A percentile compares a stretch with the other conserved stretches of the same genome.
These are phyloP conservation scores for Tachyglossus aculeatus DNA, from an alignment of 2,797 vertebrate genomes.

Conservation along the genomic window DNA sequence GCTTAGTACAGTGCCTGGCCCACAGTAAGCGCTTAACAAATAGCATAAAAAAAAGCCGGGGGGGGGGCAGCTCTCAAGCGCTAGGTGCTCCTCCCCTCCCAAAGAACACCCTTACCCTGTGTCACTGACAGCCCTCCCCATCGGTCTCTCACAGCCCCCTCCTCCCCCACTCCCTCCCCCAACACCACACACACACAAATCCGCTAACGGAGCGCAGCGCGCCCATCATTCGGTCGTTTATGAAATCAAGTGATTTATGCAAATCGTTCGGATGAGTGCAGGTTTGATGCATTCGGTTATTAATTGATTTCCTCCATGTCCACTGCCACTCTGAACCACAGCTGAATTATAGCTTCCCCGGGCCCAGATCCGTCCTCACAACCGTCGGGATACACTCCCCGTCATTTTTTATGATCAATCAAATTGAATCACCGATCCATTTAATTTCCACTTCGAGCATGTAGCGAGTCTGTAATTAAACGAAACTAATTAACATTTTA, in stretches of 20 bases:
- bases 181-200: too few species aligned
- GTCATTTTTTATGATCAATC: constrained; percentile 69
- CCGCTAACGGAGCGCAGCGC: too few species aligned
- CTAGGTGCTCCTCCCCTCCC: too few species aligned
- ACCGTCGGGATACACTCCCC: constrained; percentile 51
- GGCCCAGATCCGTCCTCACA: constrained; percentile 65
- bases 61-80: too few species aligned
- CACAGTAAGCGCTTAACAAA: too few species aligned
- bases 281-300: constrained; percentile 37
- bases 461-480: constrained; percentile 65
- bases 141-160: too few species aligned
- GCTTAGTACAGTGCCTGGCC: too few species aligned
- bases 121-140: too few species aligned
- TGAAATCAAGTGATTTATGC: constrained; percentile 39
- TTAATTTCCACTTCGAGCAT: constrained; percentile 62
- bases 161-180: too few species aligned
- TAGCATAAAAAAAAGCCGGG: too few species aligned
- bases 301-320: constrained; percentile 39
- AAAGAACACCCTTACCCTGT: too few species aligned
- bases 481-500: constrained; percentile 70
- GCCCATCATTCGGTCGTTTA: too few species aligned
- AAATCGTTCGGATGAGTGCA: neutral
- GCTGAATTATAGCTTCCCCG: constrained; percentile 59
- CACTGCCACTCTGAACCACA: constrained; percentile 53
- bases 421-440: constrained; percentile 65